Percentiles rank a stretch among this genome's conserved stretches.
phyloP scores from a whole-genome alignment of 2,888 invertebrate genomes.

The Oligia latruncula region DNA sequence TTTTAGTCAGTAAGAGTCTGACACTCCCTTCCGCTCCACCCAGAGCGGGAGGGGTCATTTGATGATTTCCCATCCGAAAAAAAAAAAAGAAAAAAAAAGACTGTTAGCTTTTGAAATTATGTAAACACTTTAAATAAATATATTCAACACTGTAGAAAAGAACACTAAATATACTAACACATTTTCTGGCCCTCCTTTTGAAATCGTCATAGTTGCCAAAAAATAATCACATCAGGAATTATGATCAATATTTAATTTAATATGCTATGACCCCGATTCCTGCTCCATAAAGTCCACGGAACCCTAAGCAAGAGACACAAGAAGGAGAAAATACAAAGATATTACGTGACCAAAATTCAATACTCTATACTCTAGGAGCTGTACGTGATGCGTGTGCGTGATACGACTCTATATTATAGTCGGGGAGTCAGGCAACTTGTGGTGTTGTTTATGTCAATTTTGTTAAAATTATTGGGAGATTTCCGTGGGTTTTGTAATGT shows the following conservation, averaged over 20 bases:
- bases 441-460: constrained; percentile 46
- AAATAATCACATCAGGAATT: not conserved
- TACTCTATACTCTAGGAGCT: constrained; percentile 73
- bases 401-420: constrained; percentile 64
- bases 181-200: too few species aligned
- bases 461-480: constrained; percentile 44
- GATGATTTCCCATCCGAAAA: too few species aligned
- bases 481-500: constrained; percentile 9
- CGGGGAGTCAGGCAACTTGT: constrained; percentile 48
- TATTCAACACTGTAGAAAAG: too few species aligned
- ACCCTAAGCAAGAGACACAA: constrained; percentile 73
- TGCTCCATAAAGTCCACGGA: constrained; percentile 46
- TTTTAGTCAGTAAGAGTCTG: too few species aligned
- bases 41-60: too few species aligned
- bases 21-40: too few species aligned
- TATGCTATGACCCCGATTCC: constrained; percentile 16
- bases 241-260: not conserved
- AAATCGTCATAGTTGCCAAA: too few species aligned
- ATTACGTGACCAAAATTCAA: constrained; percentile 87
- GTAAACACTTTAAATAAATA: too few species aligned
- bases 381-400: constrained; percentile 77
- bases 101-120: too few species aligned
- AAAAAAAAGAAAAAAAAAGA: too few species aligned
- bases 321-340: constrained; percentile 83
- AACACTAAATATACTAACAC: too few species aligned